Percentiles rank a stretch among this genome's conserved stretches.
These are phyloP conservation scores for Cotesia congregata DNA, from an alignment of 2,888 invertebrate genomes.

Conservation along the genomic window DNA sequence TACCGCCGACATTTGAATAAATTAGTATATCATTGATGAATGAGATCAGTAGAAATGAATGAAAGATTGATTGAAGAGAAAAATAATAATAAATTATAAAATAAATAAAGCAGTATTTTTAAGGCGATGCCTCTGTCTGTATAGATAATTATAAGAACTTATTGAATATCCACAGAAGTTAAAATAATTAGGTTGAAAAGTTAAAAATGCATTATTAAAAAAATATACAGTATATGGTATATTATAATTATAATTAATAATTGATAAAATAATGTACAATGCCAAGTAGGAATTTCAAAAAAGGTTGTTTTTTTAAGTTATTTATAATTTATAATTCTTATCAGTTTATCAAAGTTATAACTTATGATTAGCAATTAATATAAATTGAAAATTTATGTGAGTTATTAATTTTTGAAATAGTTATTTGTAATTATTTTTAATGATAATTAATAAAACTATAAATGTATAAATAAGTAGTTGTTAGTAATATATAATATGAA, in stretches of 20 bases:
- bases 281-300: neutral
- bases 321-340: too few relatives aligned
- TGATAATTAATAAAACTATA: neutral
- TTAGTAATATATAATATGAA: neutral
- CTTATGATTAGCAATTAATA: too few relatives aligned
- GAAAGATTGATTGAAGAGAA: conserved; percentile 25
- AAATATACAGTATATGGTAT: neutral
- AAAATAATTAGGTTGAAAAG: conserved; percentile 6
- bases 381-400: neutral
- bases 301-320: neutral
- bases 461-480: neutral
- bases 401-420: neutral
- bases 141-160: conserved; percentile 50
- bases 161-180: neutral
- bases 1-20: conserved; percentile 6
- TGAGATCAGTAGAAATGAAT: conserved; percentile 5
- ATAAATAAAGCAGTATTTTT: conserved; percentile 55
- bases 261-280: conserved; percentile 2
- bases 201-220: neutral
- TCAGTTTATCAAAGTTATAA: too few relatives aligned
- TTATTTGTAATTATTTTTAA: conserved; percentile 8
- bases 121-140: conserved; percentile 54
- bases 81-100: conserved; percentile 36
- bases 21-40: conserved; percentile 13
- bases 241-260: conserved; percentile 9